Evolutionary conservation across 2,113 vertebrate genomes (phyloP).

Genomic region (Bucco capensis): DNA sequence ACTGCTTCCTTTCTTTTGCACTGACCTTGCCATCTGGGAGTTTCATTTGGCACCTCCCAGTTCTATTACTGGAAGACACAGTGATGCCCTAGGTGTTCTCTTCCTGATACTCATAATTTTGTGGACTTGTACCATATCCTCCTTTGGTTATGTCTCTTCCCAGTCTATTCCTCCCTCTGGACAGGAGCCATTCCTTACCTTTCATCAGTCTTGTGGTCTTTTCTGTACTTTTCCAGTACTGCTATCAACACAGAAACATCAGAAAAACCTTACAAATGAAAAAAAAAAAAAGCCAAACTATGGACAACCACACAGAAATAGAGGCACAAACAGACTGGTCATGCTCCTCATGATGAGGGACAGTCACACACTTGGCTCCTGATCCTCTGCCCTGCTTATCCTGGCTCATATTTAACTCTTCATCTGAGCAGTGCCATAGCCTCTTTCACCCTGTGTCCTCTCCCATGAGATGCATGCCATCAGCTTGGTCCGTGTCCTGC

Average conservation of each 20-base stretch:
- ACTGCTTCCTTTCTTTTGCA: background rate
- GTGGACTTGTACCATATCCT: background rate
- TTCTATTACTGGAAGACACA: conserved; percentile 27
- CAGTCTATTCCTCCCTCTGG: background rate
- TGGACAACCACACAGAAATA: background rate
- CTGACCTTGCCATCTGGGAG: conserved; percentile 26
- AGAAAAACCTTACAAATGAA: background rate
- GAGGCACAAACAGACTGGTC: background rate
- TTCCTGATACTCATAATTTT: background rate
- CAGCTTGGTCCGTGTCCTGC: background rate
- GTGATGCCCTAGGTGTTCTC: background rate
- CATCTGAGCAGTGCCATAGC: background rate
- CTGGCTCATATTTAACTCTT: background rate
- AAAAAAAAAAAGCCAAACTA: background rate
- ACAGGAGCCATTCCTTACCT: background rate
- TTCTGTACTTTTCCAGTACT: background rate
- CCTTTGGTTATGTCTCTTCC: background rate
- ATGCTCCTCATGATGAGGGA: background rate
- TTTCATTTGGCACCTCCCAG: background rate
- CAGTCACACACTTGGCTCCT: background rate
- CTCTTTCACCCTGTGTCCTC: background rate
- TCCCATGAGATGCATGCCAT: background rate
- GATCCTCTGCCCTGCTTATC: background rate
- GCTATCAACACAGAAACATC: background rate
- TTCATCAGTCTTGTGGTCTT: background rate